Base-by-base conservation (phyloP, 2,797 vertebrate genomes). In the Ciconia nigra region DNA sequence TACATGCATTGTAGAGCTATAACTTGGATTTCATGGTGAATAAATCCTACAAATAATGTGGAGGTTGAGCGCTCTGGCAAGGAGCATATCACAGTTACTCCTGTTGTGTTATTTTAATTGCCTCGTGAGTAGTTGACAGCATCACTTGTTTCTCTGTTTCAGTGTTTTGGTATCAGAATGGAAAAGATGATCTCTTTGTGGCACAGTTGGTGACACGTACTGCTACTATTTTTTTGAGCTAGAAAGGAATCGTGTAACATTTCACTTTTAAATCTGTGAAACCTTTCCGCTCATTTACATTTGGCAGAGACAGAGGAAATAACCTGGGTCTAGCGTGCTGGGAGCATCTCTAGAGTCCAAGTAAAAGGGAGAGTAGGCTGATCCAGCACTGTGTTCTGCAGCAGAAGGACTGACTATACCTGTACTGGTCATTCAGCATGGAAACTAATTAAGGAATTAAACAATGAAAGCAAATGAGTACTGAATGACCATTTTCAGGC, bases 61-160 rank as follows among this genome's bases (percentile, higher is more conserved):
- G 90, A 63, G 83, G 82, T 67, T 94, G 96, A 55, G 66, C 42
- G 69, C 89, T 91, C 65, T 91, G 92, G 92, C 84, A 76, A 69
- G 87, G 88, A 74, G 66, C 18, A 10, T 35, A 61, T 96, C 76
- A 65, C 95, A 93, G 90, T 54, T 93, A 86, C 26, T 25, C 72
- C 79, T 85, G 87, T 57, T 87, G 94, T 91, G 90, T 91, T 93
- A 90, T 58, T 96, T 91, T 92, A 94, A 89, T 93, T 95, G 89
- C 92, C 62, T 83, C 9, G 90, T 55, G 89, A 86, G 94, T 67
- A 57, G 91, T 0, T 86, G 83, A 55, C 72, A 66, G 59, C 25
- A 20, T 78, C 63, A 19, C 81, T 95, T 62, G 37, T 89, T 86
- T 81, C 91, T 84, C 66, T 86, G 69, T 91, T 95, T 67, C 69